Conservation (phyloP, 2,888 invertebrate genomes). For the Melieria picta region DNA sequence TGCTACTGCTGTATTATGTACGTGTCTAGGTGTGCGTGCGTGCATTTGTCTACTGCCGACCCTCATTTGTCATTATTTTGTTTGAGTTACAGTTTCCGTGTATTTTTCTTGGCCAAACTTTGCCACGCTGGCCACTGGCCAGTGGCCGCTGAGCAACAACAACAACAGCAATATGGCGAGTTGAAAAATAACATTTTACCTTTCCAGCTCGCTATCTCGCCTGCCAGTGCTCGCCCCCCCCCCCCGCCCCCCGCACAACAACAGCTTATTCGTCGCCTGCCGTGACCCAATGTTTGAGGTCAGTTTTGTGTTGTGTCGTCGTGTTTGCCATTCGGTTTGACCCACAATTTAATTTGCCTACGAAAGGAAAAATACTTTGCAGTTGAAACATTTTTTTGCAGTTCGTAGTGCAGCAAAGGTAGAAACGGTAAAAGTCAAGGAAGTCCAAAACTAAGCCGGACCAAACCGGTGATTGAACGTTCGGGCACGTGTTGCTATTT, state of each 20-base stretch:
- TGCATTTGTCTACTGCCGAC: slow-evolving; percentile 10
- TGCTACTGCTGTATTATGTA: background rate
- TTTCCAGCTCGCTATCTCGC: background rate
- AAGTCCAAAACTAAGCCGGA: slow-evolving; percentile 2
- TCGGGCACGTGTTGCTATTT: slow-evolving; percentile 35
- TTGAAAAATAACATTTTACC: background rate
- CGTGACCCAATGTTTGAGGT: slow-evolving; percentile 23
- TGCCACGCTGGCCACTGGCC: background rate
- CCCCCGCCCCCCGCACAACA: background rate
- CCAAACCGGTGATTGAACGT: slow-evolving; percentile 34
- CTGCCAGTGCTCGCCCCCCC: background rate
- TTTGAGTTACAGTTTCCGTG: slow-evolving; percentile 33
- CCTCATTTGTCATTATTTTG: slow-evolving; percentile 31
- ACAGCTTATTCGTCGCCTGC: background rate
- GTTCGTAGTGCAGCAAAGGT: background rate
- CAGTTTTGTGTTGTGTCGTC: slow-evolving; percentile 11
- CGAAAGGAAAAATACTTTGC: background rate
- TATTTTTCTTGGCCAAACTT: slow-evolving; percentile 22
- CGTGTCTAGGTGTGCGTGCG: background rate
- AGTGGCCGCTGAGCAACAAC: background rate
- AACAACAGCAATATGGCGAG: background rate
- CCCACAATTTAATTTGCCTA: slow-evolving; percentile 24
- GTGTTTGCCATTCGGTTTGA: slow-evolving; percentile 10
- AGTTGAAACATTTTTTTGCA: background rate
- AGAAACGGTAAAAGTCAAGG: slow-evolving; percentile 12